Conservation (phyloP, 2,113 vertebrate genomes). For the Mixornis gularis region DNA sequence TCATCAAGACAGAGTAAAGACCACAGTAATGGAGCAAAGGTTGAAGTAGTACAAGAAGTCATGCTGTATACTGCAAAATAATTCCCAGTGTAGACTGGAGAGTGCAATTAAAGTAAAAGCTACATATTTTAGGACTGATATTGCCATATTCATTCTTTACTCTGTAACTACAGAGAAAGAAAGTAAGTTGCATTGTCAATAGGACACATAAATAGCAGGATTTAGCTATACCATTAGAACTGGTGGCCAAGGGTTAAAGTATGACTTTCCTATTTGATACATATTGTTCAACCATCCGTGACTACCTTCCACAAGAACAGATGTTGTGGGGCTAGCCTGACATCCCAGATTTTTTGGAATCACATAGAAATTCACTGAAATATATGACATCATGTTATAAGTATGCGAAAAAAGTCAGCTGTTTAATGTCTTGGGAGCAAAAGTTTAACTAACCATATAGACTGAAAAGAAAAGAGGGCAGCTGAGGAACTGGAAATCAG, state of each 20-base stretch:
- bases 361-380: neutral
- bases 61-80: neutral
- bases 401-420: constrained; percentile 4
- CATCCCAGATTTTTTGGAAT: constrained; percentile 10
- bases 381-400: neutral
- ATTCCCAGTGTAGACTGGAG: rapidly evolving
- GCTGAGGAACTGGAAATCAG: neutral
- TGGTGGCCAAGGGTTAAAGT: neutral
- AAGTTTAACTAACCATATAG: neutral
- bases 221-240: neutral
- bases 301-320: neutral
- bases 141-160: neutral
- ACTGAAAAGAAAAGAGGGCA: neutral
- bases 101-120: neutral
- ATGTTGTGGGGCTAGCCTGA: neutral
- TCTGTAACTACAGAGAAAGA: neutral
- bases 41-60: neutral
- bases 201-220: neutral
- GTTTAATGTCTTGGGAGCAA: neutral
- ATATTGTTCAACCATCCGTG: neutral
- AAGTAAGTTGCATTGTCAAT: neutral
- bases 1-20: neutral
- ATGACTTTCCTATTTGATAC: neutral
- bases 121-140: neutral
- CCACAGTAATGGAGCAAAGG: neutral